Percentiles rank a stretch among this genome's conserved stretches.
These are phyloP conservation scores for Trichogramma evanescens DNA, from an alignment of 2,888 invertebrate genomes.

Conservation along the genomic window DNA sequence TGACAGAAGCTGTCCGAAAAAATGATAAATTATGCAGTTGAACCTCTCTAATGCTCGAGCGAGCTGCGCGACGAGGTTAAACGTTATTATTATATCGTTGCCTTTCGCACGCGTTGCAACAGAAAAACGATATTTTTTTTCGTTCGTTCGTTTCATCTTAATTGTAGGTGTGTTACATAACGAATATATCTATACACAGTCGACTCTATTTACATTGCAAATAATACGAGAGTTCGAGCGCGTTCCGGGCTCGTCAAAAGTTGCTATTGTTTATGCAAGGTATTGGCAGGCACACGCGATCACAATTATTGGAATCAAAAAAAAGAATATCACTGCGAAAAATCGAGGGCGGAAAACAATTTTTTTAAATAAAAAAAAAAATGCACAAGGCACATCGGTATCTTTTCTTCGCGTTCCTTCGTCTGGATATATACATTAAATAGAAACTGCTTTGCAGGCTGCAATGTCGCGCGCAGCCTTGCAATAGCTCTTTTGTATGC, in stretches of 20 bases:
- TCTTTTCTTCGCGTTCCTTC: neutral
- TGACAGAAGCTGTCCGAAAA: slow-evolving; percentile 1
- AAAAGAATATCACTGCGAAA: neutral
- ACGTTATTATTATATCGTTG: too few species aligned
- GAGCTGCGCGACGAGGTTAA: too few species aligned
- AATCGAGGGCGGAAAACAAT: too few species aligned
- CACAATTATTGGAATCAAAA: slow-evolving; percentile 16
- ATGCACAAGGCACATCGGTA: too few species aligned
- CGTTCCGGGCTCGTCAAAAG: neutral
- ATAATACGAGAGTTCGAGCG: neutral
- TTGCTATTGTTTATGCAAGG: slow-evolving; percentile 3
- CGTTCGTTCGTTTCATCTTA: too few species aligned
- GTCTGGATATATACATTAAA: neutral
- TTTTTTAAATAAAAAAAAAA: too few species aligned
- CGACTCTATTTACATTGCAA: slow-evolving; percentile 2
- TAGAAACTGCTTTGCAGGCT: slow-evolving; percentile 6
- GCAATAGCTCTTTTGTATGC: slow-evolving; percentile 15
- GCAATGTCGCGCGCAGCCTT: neutral
- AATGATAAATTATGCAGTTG: neutral
- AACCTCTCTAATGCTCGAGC: neutral
- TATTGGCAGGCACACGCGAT: slow-evolving; percentile 10
- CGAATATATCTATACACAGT: too few species aligned
- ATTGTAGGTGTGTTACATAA: too few species aligned
- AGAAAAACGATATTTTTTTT: too few species aligned
- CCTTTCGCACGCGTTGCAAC: too few species aligned